Evolutionary conservation across 2,797 vertebrate species (phyloP), one percentile per base, ranked within the genome.

Genomic region (Glyptemys insculpta): DNA sequence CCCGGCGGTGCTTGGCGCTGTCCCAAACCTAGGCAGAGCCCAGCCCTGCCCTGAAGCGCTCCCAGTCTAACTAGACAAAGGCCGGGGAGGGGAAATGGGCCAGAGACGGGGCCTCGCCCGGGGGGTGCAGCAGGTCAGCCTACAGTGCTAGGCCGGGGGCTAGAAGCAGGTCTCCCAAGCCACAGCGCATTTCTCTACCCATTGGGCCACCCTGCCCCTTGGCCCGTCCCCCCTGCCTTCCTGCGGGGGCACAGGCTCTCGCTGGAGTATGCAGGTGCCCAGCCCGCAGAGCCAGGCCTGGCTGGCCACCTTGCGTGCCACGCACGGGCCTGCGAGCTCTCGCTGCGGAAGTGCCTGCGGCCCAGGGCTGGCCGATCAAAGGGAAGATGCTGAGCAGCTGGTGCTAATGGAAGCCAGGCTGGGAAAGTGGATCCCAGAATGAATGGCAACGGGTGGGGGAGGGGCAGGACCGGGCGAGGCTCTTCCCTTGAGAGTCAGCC

Each of bases 351-450:
- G 15, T 8, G 10, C 3, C 12, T 5, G 12, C 41, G 0, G 85
- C 18, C 65, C 29, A 1, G 4, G 37, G 53, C 59, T 37, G 59
- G n/a, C 14, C 15, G n/a, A 76, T 89, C 80, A 76, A 94, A 84
- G 85, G n/a, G 8, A 53, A 86, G 59, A 86, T 62, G 90, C 41
- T 37, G 86, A 54, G 57, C 93, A 84, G 85, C 90, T 94, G 93
- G 12, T 81, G 74, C 16, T 80, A 34, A 80, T 89, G 65, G 19
- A 47, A 80, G 59, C 37, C 52, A 74, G 37, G 81, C 83, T 16
- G 37, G 84, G 59, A 84, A 94, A 85, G 31, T 47, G 44, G 78
- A 85, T 49, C 53, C 5, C 6, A 57, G 78, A 10, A 7, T 18
- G 23, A 37, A 72, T 21, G n/a, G n/a, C 65, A 18, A 19, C 5